phyloP scores from a whole-genome alignment of 2,797 vertebrate species.

The Smutsia gigantea region DNA sequence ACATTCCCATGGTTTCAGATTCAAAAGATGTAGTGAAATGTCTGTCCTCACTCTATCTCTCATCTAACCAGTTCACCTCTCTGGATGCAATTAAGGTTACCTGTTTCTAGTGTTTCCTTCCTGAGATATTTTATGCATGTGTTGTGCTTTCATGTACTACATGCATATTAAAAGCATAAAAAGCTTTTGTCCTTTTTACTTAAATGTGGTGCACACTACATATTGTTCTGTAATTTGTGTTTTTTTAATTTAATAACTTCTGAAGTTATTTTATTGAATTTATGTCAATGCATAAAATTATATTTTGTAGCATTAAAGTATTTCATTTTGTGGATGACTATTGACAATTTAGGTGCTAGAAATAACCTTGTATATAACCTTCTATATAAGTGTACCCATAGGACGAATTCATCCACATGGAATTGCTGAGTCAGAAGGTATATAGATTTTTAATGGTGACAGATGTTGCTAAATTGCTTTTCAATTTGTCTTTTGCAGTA shows the following conservation, averaged over 20 bases:
- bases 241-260: slow-evolving; percentile 18
- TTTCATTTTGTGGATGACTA: slow-evolving; percentile 17
- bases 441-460: slow-evolving; percentile 36
- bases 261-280: not conserved
- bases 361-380: not conserved
- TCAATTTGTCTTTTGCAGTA: not conserved
- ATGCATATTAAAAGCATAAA: slow-evolving; percentile 16
- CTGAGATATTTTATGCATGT: not conserved
- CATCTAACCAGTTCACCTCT: not conserved
- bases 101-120: slow-evolving; percentile 36
- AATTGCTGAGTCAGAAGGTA: slow-evolving; percentile 24
- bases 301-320: slow-evolving; percentile 11
- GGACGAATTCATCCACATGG: slow-evolving; percentile 17
- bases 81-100: not conserved
- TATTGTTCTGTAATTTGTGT: not conserved
- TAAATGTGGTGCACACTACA: not conserved
- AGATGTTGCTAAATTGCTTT: slow-evolving; percentile 26
- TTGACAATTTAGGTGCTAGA: not conserved
- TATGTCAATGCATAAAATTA: not conserved
- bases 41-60: not conserved
- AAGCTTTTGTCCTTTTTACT: not conserved
- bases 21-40: slow-evolving; percentile 5
- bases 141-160: not conserved
- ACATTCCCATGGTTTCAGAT: not conserved
- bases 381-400: not conserved